Evolutionary conservation across 2,797 vertebrate species (phyloP).

Genomic region (Spatula clypeata): DNA sequence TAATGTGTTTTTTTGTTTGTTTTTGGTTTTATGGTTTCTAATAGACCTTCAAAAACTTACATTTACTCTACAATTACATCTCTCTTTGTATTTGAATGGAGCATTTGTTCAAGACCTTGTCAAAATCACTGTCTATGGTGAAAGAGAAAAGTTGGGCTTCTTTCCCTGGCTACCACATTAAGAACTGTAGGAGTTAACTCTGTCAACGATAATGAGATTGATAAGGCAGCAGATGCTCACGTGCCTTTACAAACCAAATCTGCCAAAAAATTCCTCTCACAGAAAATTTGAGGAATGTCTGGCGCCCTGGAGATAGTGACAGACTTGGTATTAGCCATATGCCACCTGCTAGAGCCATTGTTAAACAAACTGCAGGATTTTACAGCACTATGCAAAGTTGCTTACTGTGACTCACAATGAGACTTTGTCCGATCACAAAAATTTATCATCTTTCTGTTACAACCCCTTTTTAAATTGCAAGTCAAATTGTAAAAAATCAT

Average conservation of each 20-base stretch:
- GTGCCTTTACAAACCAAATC: conserved; percentile 92
- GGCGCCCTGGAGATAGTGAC: conserved; percentile 77
- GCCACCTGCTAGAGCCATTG: conserved; percentile 93
- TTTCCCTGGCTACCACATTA: conserved; percentile 59
- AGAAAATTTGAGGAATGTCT: conserved; percentile 83
- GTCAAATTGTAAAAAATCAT: conserved; percentile 16
- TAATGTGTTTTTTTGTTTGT: neutral
- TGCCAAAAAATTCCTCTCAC: conserved; percentile 84
- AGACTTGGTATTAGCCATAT: conserved; percentile 78
- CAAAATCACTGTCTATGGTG: neutral
- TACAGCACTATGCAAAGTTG: conserved; percentile 87
- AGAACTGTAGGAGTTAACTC: conserved; percentile 85
- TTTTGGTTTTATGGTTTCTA: neutral
- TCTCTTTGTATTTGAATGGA: neutral
- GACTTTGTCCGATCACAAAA: neutral
- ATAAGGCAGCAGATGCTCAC: conserved; percentile 93
- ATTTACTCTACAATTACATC: neutral
- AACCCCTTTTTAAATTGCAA: conserved; percentile 76
- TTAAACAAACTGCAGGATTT: conserved; percentile 76
- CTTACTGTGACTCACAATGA: conserved; percentile 72
- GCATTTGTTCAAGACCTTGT: neutral
- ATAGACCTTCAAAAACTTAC: neutral
- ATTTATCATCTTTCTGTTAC: neutral
- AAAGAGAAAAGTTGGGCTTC: conserved; percentile 57
- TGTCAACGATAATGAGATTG: conserved; percentile 89